phyloP scores from a whole-genome alignment of 2,888 invertebrate genomes.

The Peribatodes rhomboidaria region DNA sequence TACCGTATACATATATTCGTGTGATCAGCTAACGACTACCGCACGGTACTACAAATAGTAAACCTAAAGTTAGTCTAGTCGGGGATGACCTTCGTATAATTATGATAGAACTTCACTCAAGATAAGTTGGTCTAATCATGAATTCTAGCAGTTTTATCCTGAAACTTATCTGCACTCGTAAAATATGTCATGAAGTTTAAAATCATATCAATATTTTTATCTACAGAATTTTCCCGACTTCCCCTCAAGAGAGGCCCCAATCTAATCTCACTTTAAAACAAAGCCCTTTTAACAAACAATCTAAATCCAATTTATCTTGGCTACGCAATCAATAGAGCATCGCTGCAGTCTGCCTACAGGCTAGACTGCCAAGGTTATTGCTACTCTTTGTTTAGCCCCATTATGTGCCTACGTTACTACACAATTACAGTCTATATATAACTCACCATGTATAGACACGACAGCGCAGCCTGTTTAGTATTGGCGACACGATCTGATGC shows the following conservation, averaged over 20 bases:
- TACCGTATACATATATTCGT: too few species aligned
- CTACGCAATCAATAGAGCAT: conserved; percentile 33
- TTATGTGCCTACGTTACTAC: conserved; percentile 31
- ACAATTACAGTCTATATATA: conserved; percentile 14
- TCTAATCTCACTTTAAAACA: conserved; percentile 14
- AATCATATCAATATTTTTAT: neutral
- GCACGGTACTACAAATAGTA: too few species aligned
- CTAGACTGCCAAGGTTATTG: conserved; percentile 47
- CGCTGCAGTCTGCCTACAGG: conserved; percentile 43
- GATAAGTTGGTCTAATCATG: too few species aligned
- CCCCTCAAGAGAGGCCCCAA: conserved; percentile 9
- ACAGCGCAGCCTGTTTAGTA: conserved; percentile 18
- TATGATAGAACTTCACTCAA: too few species aligned
- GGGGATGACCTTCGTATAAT: too few species aligned
- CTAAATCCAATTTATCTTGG: conserved; percentile 19
- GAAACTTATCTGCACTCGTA: too few species aligned
- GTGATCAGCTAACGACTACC: too few species aligned
- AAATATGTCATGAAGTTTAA: neutral
- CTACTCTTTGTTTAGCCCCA: conserved; percentile 39
- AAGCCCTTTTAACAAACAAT: conserved; percentile 14
- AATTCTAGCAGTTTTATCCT: too few species aligned
- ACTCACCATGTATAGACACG: conserved; percentile 23
- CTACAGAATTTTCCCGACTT: neutral
- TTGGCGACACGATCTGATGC: conserved; percentile 7
- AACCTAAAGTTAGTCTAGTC: too few species aligned